Base-by-base conservation (phyloP, 2,113 vertebrate genomes). In the Danionella cerebrum region DNA sequence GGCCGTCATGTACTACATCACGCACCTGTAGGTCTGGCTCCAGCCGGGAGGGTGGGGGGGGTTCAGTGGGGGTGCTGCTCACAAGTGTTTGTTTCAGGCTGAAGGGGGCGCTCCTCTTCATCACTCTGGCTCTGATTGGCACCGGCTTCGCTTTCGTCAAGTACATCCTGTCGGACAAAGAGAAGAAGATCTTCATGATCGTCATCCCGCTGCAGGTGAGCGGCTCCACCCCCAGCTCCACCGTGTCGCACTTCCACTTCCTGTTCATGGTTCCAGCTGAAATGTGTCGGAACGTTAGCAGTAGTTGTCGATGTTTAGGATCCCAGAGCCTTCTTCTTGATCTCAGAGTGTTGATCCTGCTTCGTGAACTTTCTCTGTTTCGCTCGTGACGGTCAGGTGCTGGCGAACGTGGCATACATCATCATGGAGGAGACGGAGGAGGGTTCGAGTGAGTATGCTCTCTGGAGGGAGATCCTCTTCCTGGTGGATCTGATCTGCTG, bases 141-240 rank as follows among this genome's bases (percentile, higher is more conserved):
- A 93, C 92, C 0, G 91, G 91, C 77, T 92, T 91, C 84, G 90
- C 91, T 22, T 93, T 94, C 0, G 79, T 93, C 2, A 93, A 93
- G 55, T 91, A 92, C 64, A 88, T 93, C 57, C 82, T 93, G 51
- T 93, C 90, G 0, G 89, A 93, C 80, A 94, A 92, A 71, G 92
- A 94, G 71, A 92, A 94, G 86, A 92, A 93, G 80, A 86, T 93
- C 71, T 93, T 94, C 33, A 90, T 91, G 80, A 88, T 93, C 0
- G 90, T 93, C 64, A 92, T 93, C 52, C 90, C 90, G 4, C 79
- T 92, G 64, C 91, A 93, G 90, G 91, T 92, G 21, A 11, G 76
- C 66, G 55, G 63, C 50, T 58, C 65, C 45, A 54, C n/a, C n/a
- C n/a, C n/a, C n/a, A n/a, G n/a, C n/a, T n/a, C n/a, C n/a, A n/a